A percentile compares a stretch with the other conserved stretches of the same genome.
Evolutionary conservation across 2,113 vertebrate species (phyloP).

Genomic region (Entomyzon cyanotis): DNA sequence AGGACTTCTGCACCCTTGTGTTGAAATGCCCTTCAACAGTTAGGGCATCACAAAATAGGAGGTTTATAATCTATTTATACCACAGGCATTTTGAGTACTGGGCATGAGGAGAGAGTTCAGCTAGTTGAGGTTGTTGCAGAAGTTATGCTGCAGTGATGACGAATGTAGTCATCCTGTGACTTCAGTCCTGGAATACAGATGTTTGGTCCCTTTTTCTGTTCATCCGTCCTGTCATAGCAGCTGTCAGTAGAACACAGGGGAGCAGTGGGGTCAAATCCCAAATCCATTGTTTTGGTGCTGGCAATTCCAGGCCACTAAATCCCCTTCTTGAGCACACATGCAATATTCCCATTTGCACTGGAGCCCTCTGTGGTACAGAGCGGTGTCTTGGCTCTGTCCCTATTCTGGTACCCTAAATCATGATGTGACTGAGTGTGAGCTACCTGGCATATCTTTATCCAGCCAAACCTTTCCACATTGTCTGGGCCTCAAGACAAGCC

Average conservation of each 20-base stretch:
- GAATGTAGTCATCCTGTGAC: neutral
- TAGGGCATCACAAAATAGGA: neutral
- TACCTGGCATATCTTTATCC: neutral
- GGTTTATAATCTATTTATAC: neutral
- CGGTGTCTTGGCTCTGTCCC: neutral
- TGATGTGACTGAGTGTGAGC: neutral
- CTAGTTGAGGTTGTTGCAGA: neutral
- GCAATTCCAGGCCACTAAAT: neutral
- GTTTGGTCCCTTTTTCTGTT: neutral
- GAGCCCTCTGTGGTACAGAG: neutral
- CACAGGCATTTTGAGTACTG: neutral
- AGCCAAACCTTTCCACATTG: neutral
- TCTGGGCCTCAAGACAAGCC: conserved; percentile 49
- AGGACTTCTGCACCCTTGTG: neutral
- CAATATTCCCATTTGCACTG: conserved; percentile 2
- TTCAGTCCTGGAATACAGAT: neutral
- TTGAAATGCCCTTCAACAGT: neutral
- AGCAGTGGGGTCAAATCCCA: neutral
- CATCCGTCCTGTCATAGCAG: conserved; percentile 30
- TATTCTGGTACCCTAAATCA: neutral
- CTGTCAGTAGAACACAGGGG: neutral
- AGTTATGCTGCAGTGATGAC: neutral
- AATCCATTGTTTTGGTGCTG: conserved; percentile 19
- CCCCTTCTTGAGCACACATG: neutral
- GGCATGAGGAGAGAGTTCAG: neutral